Base-by-base conservation (phyloP, 1,140 invertebrate species). In the Agrypnia vestita region DNA sequence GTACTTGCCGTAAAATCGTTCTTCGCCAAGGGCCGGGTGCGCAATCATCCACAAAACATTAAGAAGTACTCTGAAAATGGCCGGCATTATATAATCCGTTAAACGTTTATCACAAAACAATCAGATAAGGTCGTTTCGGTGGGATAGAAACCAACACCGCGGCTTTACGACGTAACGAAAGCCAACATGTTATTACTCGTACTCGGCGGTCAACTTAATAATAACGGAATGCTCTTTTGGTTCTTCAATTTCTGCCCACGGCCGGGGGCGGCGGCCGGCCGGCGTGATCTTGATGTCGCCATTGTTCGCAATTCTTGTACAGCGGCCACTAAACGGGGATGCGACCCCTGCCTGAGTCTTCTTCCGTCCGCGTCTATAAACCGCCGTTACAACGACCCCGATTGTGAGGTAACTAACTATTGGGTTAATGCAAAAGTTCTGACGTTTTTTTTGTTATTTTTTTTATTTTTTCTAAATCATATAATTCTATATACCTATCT, bases 221-320 rank as follows among this genome's bases (percentile, higher is more conserved):
- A 17, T 69, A 69, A 47, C 64, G 64, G 64, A 69, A 69, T 69
- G 64, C 44, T 44, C 69, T 76, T 62, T 76, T 46, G 59, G 56
- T 76, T 49, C 59, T 35, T 47, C 59, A 64, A 59, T 59, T 47
- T 47, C 74, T 59, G 74, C 74, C 76, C 62, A 47, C 62, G 35
- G 44, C 55, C 59, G 46, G 47, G 56, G 21, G 49, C 62, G 17
- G 76, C 74, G 55, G 80, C 76, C 76, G 75, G 15, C 15, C 21
- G 51, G 44, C 71, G 59, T 67, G 75, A 78, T 25, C 76, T 81
- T 78, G 35, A 81, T 74, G 80, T 71, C 76, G 56, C 75, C 76
- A 81, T 81, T 81, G 80, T 81, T 81, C 55, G 17, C 53, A 75
- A 75, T 78, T 81, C 78, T 74, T 81, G 62, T 74, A 43, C 47